These are phyloP conservation scores for Galeruca laticollis DNA, from an alignment of 2,888 invertebrate genomes.

Conservation along the genomic window DNA sequence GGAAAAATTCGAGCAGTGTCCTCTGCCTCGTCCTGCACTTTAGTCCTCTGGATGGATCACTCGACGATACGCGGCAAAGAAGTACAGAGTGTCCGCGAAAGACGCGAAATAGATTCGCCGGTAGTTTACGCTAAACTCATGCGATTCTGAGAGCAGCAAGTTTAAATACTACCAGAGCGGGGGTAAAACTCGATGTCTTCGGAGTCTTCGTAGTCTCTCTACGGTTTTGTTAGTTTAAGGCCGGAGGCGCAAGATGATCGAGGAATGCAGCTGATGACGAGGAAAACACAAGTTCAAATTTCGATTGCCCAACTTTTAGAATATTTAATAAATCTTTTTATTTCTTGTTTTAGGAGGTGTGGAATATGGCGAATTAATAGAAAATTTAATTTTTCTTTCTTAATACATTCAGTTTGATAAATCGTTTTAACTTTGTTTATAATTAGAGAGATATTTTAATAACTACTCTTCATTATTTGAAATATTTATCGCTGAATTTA, in stretches of 20 bases:
- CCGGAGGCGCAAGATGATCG: conserved; percentile 9
- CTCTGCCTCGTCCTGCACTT: conserved; percentile 27
- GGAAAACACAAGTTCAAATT: conserved; percentile 10
- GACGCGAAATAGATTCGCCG: conserved; percentile 58
- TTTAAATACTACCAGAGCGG: conserved; percentile 74
- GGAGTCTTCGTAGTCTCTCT: conserved; percentile 70
- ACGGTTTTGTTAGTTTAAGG: conserved; percentile 61
- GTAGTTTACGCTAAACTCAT: conserved; percentile 70
- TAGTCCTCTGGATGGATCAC: conserved; percentile 33
- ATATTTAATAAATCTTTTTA: neutral
- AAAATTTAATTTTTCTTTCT: no score
- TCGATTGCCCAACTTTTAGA: conserved; percentile 3
- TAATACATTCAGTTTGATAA: no score
- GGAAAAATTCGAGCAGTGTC: conserved; percentile 24
- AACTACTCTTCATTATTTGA: no score
- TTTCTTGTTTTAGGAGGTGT: conserved; percentile 53
- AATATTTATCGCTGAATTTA: no score
- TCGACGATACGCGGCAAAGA: conserved; percentile 18
- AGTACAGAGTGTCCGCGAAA: conserved; percentile 51
- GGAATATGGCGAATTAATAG: neutral
- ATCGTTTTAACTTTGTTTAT: no score
- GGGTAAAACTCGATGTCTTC: conserved; percentile 71
- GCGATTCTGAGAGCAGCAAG: conserved; percentile 71
- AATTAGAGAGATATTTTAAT: no score
- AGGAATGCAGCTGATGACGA: conserved; percentile 6